Evolutionary conservation across 2,888 invertebrate genomes (phyloP), one percentile per base, ranked within the genome.

Genomic region (Endotricha flammealis): DNA sequence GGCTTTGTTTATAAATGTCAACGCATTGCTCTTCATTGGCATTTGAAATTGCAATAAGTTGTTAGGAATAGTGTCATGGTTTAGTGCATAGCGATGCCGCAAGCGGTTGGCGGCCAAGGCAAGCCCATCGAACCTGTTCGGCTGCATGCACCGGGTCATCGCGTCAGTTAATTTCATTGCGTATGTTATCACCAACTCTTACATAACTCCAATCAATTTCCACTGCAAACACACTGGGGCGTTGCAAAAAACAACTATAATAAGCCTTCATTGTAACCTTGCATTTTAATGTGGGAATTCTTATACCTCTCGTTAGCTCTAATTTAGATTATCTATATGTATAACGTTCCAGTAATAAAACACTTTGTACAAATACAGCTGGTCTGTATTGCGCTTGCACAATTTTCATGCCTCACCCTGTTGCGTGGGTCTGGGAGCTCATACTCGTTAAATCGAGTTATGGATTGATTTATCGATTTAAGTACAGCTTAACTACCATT

Each of bases 251-350:
- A 7, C 12, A 27, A 27, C 45, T 49, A 53, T 53, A 50, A 52
- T 36, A 32, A 39, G 35, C 11, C 34, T 32, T 27, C 38, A 28
- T 30, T 41, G 41, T 50, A 69, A 65, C 79, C 80, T 80, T 72
- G 77, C 50, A 50, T 72, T 64, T 63, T 74, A 75, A 71, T 76
- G 81, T 81, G 78, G 68, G 80, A 81, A 77, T 58, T 64, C 48
- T 57, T 67, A 17, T 22, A 60, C 62, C 50, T 64, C 58, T 50
- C 46, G 64, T 72, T 65, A 63, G 57, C 55, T 60, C 50, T 63
- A 64, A 76, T 71, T 74, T 64, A 70, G 66, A 71, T 76, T 73
- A 71, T 70, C 67, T 65, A 50, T 45, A 45, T 40, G 61, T 64
- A 64, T 57, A n/a, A 49, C 43, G 47, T 58, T 67, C 57, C 49